Conservation (phyloP, 2,113 vertebrate genomes). For the Ia io region DNA sequence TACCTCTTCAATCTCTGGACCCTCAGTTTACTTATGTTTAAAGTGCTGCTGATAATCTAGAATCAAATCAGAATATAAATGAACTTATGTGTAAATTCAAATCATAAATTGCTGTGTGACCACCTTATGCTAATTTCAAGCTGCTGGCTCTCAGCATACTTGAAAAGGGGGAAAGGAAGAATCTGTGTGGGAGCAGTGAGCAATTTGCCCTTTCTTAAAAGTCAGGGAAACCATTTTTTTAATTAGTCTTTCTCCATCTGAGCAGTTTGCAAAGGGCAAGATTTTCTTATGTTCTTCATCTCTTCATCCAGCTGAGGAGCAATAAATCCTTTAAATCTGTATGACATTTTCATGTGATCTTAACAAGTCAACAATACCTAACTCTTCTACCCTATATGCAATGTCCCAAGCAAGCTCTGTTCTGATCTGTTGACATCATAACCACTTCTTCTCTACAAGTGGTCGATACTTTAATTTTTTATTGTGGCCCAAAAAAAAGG, state of each 20-base stretch:
- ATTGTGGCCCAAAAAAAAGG: not conserved
- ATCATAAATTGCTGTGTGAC: not conserved
- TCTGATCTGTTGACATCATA: not conserved
- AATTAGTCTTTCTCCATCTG: not conserved
- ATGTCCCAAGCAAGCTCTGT: not conserved
- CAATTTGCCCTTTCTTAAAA: not conserved
- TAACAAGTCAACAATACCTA: not conserved
- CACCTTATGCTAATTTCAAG: not conserved
- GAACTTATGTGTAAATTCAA: not conserved
- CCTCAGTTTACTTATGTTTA: not conserved
- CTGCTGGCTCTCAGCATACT: not conserved
- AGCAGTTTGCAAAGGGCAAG: not conserved
- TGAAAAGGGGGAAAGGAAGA: not conserved
- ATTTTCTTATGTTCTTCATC: not conserved
- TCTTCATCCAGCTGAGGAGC: not conserved
- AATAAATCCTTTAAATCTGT: not conserved
- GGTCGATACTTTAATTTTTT: not conserved
- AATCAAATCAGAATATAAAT: not conserved
- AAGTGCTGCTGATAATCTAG: not conserved
- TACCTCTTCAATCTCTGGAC: not conserved
- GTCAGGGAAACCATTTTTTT: not conserved
- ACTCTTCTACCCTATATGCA: not conserved
- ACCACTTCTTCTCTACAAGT: not conserved
- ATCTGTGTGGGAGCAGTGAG: not conserved
- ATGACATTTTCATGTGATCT: not conserved